Base-by-base conservation (phyloP, 2,888 invertebrate genomes). In the Marasmarcha lunaedactyla region DNA sequence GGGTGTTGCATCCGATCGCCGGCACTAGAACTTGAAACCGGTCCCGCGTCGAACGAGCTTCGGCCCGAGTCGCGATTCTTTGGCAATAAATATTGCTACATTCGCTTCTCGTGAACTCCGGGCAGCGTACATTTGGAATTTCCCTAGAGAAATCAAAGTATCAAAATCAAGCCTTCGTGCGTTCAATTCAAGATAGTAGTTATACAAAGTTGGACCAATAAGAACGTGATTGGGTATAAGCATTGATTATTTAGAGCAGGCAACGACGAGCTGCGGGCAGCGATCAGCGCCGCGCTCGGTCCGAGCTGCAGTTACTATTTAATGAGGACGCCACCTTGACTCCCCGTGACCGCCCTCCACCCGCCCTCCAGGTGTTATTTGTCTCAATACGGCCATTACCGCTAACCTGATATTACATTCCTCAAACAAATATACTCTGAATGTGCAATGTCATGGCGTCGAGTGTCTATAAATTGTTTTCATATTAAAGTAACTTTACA, bases 301-400 rank as follows among this genome's bases (percentile, higher is more conserved):
- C 20, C 20, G 20, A n/a, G 30, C n/a, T n/a, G 30, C 11, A n/a
- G 30, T 65, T 54, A 64, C 65, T 68, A 65, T 63, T 63, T 52
- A 63, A 60, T 52, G 50, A 48, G 53, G 46, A 51, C 52, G 53
- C 36, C 52, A 58, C 60, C 62, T 61, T 58, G 59, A 62, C 65
- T 59, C 60, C 62, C 66, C 59, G 53, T 57, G 59, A 59, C 50
- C 51, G 39, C 50, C 50, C 52, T 41, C 48, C 51, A 37, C 50
- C 49, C 50, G 48, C 44, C 39, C 39, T 4, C 43, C 43, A 43
- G 37, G 38, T 42, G 42, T 42, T 38, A 33, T n/a, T 7, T 10
- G 9, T 2, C n/a, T 11, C 30, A 30, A 30, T 30, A 30, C 10
- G 30, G 4, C 30, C 10, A 30, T 30, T 30, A 30, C 11, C 10